These are phyloP conservation scores for Desmophyllum pertusum DNA, from an alignment of 92 coral and sea anemone genomes.

Conservation along the genomic window DNA sequence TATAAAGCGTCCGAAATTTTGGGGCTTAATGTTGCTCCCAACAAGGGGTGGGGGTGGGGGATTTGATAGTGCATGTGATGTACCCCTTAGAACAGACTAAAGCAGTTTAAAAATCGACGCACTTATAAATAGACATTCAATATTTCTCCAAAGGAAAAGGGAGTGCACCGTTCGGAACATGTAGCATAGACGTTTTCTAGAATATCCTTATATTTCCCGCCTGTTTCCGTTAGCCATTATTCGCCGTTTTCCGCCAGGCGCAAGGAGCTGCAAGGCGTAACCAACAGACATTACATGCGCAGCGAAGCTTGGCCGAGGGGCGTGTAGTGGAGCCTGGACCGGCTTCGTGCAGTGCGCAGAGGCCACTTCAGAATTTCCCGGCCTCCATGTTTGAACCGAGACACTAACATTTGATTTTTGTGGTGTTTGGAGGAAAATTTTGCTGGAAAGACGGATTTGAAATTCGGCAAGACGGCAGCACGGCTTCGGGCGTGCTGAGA, in stretches of 20 bases:
- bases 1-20: no score
- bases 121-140: background rate
- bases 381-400: conserved; percentile 87
- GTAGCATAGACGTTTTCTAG: background rate
- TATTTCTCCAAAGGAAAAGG: conserved; percentile 6
- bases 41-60: no score
- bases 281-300: conserved; percentile 1
- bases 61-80: no score
- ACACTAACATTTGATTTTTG: conserved; percentile 90
- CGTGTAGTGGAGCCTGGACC: conserved; percentile 85
- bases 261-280: no score
- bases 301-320: conserved; percentile 81
- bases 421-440: conserved; percentile 74
- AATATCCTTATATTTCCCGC: conserved; percentile 22
- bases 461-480: conserved; percentile 79
- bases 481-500: conserved; percentile 86
- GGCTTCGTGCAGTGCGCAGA: conserved; percentile 84
- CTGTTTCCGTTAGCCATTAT: conserved; percentile 12
- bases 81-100: no score
- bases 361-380: conserved; percentile 72
- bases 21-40: background rate
- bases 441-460: conserved; percentile 67
- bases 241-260: conserved; percentile 18
- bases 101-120: background rate
- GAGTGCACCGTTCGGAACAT: background rate